Evolutionary conservation across 1,140 invertebrate genomes (phyloP).

Genomic region (Papilio machaon): DNA sequence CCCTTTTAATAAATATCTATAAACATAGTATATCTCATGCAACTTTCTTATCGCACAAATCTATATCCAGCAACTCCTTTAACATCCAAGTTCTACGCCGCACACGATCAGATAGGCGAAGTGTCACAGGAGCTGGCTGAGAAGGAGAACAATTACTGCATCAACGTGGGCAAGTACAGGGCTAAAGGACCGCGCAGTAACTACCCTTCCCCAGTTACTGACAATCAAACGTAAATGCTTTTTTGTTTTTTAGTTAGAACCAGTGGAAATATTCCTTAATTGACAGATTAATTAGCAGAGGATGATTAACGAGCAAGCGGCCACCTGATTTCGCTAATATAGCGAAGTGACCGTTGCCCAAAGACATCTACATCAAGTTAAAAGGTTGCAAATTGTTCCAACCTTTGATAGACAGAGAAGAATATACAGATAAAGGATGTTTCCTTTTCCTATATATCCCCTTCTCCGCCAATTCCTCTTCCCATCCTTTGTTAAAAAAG

Average conservation of each 20-base stretch:
- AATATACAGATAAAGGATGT: too few species aligned
- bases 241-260: not conserved
- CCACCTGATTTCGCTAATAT: too few species aligned
- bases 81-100: conserved; percentile 69
- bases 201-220: conserved; percentile 64
- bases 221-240: conserved; percentile 64
- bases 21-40: too few species aligned
- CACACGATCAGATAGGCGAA: conserved; percentile 64
- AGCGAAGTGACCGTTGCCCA: too few species aligned
- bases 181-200: conserved; percentile 73
- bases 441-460: too few species aligned
- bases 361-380: too few species aligned
- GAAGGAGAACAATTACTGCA: conserved; percentile 64
- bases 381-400: too few species aligned
- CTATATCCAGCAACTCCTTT: conserved; percentile 51
- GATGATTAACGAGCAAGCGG: too few species aligned
- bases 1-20: too few species aligned
- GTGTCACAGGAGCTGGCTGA: conserved; percentile 57
- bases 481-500: not conserved
- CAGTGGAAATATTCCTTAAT: not conserved
- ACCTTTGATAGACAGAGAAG: too few species aligned
- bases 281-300: too few species aligned
- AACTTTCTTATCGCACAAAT: not conserved
- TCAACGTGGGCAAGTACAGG: conserved; percentile 70
- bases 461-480: not conserved